Conservation (phyloP, 2,797 vertebrate genomes). For the Lacerta agilis region DNA sequence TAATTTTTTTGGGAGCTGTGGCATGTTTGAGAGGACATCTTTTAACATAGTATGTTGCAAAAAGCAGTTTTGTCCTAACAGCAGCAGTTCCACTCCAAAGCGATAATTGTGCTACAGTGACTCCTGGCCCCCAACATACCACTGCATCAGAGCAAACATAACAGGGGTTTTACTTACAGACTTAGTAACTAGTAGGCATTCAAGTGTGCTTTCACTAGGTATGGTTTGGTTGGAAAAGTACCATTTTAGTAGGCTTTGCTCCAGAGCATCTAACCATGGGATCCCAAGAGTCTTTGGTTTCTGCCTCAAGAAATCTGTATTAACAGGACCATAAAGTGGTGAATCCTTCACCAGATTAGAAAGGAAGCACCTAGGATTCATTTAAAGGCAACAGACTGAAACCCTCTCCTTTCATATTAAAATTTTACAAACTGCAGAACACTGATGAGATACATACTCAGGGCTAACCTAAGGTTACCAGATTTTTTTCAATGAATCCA, state of each 20-base stretch:
- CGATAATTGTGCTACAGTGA: background rate
- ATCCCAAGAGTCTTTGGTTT: background rate
- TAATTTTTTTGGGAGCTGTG: background rate
- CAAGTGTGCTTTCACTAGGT: background rate
- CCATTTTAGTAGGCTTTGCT: background rate
- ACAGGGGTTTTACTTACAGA: background rate
- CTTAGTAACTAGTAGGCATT: background rate
- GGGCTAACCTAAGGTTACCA: too few species aligned
- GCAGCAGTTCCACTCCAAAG: background rate
- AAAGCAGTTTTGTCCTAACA: background rate
- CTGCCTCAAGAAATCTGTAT: slow-evolving; percentile 17
- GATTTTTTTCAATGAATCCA: too few species aligned
- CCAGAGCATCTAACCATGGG: slow-evolving; percentile 6
- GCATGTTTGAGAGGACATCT: background rate
- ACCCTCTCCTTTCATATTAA: background rate
- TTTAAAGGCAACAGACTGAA: background rate
- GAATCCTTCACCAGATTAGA: background rate
- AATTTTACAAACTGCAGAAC: background rate
- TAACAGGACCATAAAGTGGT: slow-evolving; percentile 1
- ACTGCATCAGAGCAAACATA: background rate
- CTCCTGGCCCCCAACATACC: background rate
- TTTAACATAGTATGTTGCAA: background rate
- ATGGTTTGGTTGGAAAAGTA: slow-evolving; percentile 1
- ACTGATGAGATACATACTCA: too few species aligned
- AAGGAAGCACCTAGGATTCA: background rate